Percentiles rank a stretch among this genome's conserved stretches.
Conservation (phyloP, 1,140 invertebrate genomes). For the Samia ricini region DNA sequence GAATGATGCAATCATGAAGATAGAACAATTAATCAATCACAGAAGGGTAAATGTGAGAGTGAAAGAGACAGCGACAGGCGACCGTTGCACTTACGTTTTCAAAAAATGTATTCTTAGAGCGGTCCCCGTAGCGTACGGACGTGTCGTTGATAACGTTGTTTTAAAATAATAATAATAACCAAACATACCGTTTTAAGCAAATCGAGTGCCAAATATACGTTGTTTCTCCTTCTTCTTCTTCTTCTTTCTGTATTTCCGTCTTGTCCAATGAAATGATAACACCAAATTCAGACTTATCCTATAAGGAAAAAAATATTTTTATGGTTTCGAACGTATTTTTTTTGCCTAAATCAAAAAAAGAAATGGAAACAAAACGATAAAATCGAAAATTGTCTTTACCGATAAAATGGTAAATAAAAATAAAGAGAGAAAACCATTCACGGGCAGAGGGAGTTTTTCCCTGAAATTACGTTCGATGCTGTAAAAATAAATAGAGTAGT, state of each 20-base stretch:
- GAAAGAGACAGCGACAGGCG: not conserved
- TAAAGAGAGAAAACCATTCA: no score
- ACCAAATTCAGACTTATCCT: conserved; percentile 37
- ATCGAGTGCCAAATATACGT: conserved; percentile 50
- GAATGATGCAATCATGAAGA: no score
- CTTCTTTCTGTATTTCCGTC: conserved; percentile 42
- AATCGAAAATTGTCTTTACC: no score
- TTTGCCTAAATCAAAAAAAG: not conserved
- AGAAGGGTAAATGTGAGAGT: not conserved
- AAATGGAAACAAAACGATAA: no score
- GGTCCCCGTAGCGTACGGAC: not conserved
- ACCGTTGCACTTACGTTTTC: not conserved
- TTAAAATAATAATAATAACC: not conserved
- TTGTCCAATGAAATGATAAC: conserved; percentile 44
- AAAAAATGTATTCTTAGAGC: not conserved
- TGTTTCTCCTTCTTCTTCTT: not conserved
- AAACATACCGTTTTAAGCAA: conserved; percentile 39
- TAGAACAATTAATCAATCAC: not conserved
- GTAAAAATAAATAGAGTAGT: no score
- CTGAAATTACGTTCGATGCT: not conserved
- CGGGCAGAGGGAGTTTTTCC: not conserved
- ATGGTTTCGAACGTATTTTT: conserved; percentile 36
- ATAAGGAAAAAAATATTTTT: conserved; percentile 1
- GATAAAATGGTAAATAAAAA: no score
- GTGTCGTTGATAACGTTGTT: not conserved